Base-by-base conservation (phyloP, 1,140 invertebrate species). In the Pseudomyrmex dendroicus region DNA sequence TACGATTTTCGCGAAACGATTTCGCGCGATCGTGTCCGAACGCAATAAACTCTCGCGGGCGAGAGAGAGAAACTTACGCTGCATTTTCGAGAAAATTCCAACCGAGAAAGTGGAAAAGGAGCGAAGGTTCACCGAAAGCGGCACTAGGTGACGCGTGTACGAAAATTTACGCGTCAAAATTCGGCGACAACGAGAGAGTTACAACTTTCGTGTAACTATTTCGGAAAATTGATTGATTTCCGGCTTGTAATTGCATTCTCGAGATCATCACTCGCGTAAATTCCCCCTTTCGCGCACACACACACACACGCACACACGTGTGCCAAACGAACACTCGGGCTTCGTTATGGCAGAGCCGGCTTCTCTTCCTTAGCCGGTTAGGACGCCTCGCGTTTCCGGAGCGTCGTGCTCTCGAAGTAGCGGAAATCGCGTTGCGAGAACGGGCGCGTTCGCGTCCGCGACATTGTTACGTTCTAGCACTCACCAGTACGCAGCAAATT, bases 401-500 rank as follows among this genome's bases (percentile, higher is more conserved):
- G 68, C 48, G 25, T 70, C 46, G 67, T 4, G n/a, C 22, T 9
- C 17, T 10, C 59, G 15, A 67, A 84, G 85, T 78, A 73, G 57
- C 2, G 46, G 10, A 25, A 73, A 67, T 46, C 1, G 12, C 35
- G 22, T 5, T 0, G 2, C 12, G 10, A 67, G 22, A 68, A 62
- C 17, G 4, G 48, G 0, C 22, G 10, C 0, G 50, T 17, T 9
- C n/a, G n/a, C 2, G 15, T 57, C 1, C 0, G 22, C 20, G 13
- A 5, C 10, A 10, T 35, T 2, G 48, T n/a, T 76, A 54, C 25
- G 12, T 10, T 7, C 17, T 62, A 46, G 52, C 59, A 73, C 86
- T 88, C 61, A 88, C 85, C 83, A 25, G 64, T 70, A 50, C 52
- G 57, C 76, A 44, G 9, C 56, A 57, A 87, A 76, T 57, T 84